Base-by-base conservation (phyloP, 2,797 vertebrate species). In the Benthosema pterotum region DNA sequence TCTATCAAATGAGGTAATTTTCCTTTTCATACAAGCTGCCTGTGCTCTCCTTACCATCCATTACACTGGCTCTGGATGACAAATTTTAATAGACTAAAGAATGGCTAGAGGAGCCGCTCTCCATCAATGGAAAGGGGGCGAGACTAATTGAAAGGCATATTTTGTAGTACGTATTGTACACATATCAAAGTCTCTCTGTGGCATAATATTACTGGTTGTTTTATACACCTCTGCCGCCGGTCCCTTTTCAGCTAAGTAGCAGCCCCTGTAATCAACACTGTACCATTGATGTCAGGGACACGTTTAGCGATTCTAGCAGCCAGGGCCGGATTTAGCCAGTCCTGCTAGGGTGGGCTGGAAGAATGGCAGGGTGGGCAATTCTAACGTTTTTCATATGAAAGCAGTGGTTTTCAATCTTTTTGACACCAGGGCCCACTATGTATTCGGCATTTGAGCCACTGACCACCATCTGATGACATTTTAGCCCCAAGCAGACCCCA, bases 81-180 rank as follows among this genome's bases (percentile, higher is more conserved):
- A 70, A 76, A 87, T 82, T 89, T 85, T 83, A 82, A 87, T 83
- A 87, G 84, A 87, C 83, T n/a, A 86, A 84, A 83, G 82, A 74
- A 78, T 75, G 76, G 72, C 51, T 51, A 69, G 67, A 4, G 15
- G 74, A 82, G n/a, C 61, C 77, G 72, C 75, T 82, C 66, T 78
- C 67, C 75, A 80, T 83, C 76, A 79, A 78, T 83, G 75, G 74
- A 83, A 83, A 62, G 60, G 47, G n/a, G 55, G 66, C 16, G 53
- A 63, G 48, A 28, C 53, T 18, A 17, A 73, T 71, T 28, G 70
- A 67, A 88, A 82, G 83, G 77, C 1, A 79, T 75, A 48, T 25
- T 77, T 45, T 75, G 48, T 58, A 45, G 48, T 58, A 45, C 14
- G 12, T 5, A 25, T 5, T 25, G 22, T 64, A 64, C 63, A 78